Evolutionary conservation across 1,140 invertebrate genomes (phyloP), one percentile per base, ranked within the genome.

Genomic region (Saccostrea glomerata): DNA sequence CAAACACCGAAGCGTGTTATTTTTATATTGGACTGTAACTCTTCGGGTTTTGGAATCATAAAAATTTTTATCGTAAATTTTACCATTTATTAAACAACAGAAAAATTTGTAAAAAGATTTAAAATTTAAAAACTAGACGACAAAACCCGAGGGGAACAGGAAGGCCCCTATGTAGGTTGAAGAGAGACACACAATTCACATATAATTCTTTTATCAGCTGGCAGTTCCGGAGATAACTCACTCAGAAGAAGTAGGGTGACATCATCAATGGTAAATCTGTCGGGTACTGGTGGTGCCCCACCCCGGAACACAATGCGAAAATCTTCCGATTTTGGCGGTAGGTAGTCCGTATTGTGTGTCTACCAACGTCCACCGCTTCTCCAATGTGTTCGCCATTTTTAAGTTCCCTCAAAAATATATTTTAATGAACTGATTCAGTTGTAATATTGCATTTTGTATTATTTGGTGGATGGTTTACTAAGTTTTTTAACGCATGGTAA

Each of bases 291-390:
- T 88, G 89, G 90, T 89, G 87, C 85, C 83, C 87, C 88, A 13
- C 83, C 88, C 84, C 88, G 86, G 58, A 90, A 91, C 66, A 90
- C 89, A 4, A 87, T 92, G 85, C 63, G 88, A 88, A 91, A 92
- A 91, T 90, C 92, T 87, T 88, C 92, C 30, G 92, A 93, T 63
- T 92, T 92, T 92, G 92, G 92, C 92, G 92, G 92, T 93, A 93
- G 82, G 92, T 92, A 86, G 85, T 73, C 55, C 25, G 85, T 47
- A 30, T 36, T 77, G 70, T 77, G 70, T 77, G 70, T 77, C 70
- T 36, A 77, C 70, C 70, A 77, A 77, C 70, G 70, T 77, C 70
- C 23, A 77, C 25, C 58, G 70, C 70, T 77, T 77, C 70, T 77
- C 70, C 70, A 77, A 77, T 77, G 25, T 77, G 25, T 77, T 13